phyloP scores from a whole-genome alignment of 2,888 invertebrate species.

The Caenorhabditis sulstoni region DNA sequence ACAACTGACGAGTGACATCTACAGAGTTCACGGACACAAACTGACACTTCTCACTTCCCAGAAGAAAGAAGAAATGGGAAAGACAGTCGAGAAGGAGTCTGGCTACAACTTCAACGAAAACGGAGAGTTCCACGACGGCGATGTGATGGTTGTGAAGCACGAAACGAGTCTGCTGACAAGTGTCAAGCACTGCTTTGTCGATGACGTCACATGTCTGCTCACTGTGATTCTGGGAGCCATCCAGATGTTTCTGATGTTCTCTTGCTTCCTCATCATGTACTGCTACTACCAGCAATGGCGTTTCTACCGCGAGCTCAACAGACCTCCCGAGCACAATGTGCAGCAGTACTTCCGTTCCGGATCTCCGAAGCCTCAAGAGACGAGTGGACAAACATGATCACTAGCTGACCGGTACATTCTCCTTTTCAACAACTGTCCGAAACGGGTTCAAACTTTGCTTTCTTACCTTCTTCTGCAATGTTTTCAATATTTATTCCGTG shows the following conservation, averaged over 20 bases:
- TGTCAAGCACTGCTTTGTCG: slow-evolving; percentile 62
- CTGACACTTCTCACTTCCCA: slow-evolving; percentile 42
- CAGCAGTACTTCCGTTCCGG: slow-evolving; percentile 42
- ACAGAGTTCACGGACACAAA: slow-evolving; percentile 46
- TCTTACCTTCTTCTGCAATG: slow-evolving; percentile 29
- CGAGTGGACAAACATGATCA: slow-evolving; percentile 4
- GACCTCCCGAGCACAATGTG: slow-evolving; percentile 26
- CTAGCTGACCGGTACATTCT: slow-evolving; percentile 4
- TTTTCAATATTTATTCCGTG: no score
- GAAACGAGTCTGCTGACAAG: slow-evolving; percentile 11
- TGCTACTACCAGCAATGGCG: slow-evolving; percentile 60
- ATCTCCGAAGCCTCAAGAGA: slow-evolving; percentile 25
- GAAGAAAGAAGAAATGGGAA: slow-evolving; percentile 5
- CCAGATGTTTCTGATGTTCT: slow-evolving; percentile 68
- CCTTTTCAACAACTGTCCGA: not conserved
- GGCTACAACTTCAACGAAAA: slow-evolving; percentile 20
- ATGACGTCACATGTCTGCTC: slow-evolving; percentile 71
- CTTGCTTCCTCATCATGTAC: slow-evolving; percentile 67
- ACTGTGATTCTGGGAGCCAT: slow-evolving; percentile 68
- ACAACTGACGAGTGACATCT: slow-evolving; percentile 43
- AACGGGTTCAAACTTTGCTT: slow-evolving; percentile 19
- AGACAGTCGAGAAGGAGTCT: not conserved
- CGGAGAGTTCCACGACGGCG: slow-evolving; percentile 44
- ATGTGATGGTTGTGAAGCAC: slow-evolving; percentile 46
- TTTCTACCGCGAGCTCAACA: slow-evolving; percentile 40